Evolutionary conservation across 2,797 vertebrate species (phyloP).

Genomic region (Lutjanus campechanus): DNA sequence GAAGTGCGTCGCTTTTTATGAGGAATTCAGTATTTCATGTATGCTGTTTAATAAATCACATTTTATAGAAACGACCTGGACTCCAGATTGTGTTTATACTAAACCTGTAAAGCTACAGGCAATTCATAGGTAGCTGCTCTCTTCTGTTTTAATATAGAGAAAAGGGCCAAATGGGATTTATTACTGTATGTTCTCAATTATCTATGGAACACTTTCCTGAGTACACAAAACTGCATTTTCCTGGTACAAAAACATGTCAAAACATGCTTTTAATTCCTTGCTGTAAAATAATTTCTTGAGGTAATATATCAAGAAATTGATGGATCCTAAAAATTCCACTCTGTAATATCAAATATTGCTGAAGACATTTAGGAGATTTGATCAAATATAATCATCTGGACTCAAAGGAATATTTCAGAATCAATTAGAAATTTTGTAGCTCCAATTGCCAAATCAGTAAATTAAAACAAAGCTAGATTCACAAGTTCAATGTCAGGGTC

Average conservation of each 20-base stretch:
- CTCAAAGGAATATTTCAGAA: not conserved
- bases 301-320: not conserved
- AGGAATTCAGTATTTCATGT: conserved; percentile 66
- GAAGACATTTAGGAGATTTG: not conserved
- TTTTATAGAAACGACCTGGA: conserved; percentile 78
- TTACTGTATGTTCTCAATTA: not conserved
- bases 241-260: not conserved
- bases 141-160: not conserved
- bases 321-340: not conserved
- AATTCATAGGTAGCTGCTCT: not conserved
- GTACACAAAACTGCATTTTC: not conserved
- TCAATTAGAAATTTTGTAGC: not conserved
- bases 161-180: not conserved
- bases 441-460: conserved; percentile 29
- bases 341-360: not conserved
- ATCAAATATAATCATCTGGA: conserved; percentile 10
- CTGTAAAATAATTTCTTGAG: not conserved
- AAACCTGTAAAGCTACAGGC: not conserved
- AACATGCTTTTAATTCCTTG: not conserved
- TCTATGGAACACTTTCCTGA: not conserved
- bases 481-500: conserved; percentile 92
- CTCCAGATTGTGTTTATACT: conserved; percentile 10
- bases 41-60: conserved; percentile 80
- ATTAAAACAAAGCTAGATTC: conserved; percentile 81
- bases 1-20: conserved; percentile 34